Conservation (phyloP, 2,888 invertebrate species). For the Pandemis corylana region DNA sequence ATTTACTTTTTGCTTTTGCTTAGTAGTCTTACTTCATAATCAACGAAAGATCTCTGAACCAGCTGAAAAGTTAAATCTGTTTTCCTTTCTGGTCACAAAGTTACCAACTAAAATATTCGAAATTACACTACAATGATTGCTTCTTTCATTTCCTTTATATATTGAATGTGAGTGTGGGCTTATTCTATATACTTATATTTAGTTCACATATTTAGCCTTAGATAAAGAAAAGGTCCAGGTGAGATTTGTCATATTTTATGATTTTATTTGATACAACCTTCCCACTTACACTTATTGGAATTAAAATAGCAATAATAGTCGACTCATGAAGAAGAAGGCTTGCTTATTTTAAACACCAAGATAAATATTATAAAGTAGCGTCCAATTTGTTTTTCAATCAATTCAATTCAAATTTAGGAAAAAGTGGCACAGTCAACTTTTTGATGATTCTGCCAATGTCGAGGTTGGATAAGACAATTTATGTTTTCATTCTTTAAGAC, state of each 20-base stretch:
- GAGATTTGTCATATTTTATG: neutral
- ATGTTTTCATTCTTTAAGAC: slow-evolving; percentile 50
- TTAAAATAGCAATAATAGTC: neutral
- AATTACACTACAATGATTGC: neutral
- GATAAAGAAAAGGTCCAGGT: neutral
- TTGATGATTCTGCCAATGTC: no score
- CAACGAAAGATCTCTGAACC: neutral
- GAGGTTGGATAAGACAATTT: neutral
- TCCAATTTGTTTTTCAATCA: neutral
- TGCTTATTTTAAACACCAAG: slow-evolving; percentile 5
- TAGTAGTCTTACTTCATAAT: neutral
- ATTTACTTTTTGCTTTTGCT: neutral
- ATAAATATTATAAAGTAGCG: neutral
- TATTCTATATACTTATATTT: no score
- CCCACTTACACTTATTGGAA: neutral
- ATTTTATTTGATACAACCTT: neutral
- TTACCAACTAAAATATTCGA: neutral
- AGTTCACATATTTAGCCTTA: no score
- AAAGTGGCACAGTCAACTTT: no score
- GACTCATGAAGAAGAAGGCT: neutral
- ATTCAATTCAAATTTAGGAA: no score
- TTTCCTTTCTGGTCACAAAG: neutral
- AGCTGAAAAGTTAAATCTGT: neutral
- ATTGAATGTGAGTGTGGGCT: no score
- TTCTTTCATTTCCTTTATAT: neutral